Evolutionary conservation across 2,888 invertebrate genomes (phyloP).

Genomic region (Cantharis rustica): DNA sequence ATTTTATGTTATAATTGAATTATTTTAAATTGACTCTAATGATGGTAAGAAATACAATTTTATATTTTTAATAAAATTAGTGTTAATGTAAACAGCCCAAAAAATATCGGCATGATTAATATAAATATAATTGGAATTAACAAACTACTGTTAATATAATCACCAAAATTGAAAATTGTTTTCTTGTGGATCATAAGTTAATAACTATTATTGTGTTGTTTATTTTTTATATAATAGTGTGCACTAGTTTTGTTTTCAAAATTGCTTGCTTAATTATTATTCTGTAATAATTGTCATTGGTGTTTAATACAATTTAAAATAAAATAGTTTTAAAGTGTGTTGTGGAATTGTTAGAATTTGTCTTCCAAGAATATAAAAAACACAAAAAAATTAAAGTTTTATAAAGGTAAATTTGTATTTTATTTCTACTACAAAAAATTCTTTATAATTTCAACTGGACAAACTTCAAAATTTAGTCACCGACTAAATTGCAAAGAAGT

Average conservation of each 20-base stretch:
- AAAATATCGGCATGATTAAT: neutral
- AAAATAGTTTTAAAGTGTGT: slow-evolving; percentile 48
- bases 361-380: slow-evolving; percentile 53
- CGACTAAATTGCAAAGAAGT: no score
- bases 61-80: neutral
- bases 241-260: slow-evolving; percentile 1
- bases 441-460: no score
- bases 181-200: neutral
- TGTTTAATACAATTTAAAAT: slow-evolving; percentile 28
- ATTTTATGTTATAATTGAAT: neutral
- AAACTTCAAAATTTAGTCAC: no score
- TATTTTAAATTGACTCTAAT: neutral
- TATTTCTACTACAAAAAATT: neutral
- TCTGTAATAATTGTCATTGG: slow-evolving; percentile 15
- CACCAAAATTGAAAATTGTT: neutral
- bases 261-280: slow-evolving; percentile 2
- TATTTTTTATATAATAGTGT: neutral
- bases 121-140: neutral
- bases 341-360: slow-evolving; percentile 48
- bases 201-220: neutral
- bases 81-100: neutral
- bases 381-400: slow-evolving; percentile 44
- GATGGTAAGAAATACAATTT: neutral
- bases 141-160: neutral
- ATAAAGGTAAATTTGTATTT: slow-evolving; percentile 10